phyloP scores from a whole-genome alignment of 2,888 invertebrate genomes.

The Oscheius sp. region DNA sequence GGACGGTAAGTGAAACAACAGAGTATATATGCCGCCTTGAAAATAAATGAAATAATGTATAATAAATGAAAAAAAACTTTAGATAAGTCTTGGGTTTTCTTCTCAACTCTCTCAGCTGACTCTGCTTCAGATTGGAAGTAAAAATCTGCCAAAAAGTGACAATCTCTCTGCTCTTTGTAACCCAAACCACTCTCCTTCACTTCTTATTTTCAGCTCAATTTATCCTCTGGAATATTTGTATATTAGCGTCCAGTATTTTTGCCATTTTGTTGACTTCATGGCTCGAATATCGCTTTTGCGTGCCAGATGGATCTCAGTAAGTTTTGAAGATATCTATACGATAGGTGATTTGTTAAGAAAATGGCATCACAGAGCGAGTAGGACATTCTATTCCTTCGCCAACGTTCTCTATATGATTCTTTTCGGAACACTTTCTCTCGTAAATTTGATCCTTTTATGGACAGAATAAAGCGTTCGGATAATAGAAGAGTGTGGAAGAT shows the following conservation, averaged over 20 bases:
- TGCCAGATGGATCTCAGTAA: constrained; percentile 3
- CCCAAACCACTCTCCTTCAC: neutral
- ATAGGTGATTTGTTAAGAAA: neutral
- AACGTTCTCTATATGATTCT: neutral
- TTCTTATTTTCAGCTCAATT: neutral
- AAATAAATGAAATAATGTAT: no score
- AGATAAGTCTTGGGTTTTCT: constrained; percentile 12
- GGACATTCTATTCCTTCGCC: neutral
- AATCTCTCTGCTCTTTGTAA: neutral
- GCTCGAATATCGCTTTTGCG: constrained; percentile 3
- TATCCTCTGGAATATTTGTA: constrained; percentile 6
- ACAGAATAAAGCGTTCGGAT: neutral
- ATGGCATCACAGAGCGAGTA: neutral
- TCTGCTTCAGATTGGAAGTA: constrained; percentile 9
- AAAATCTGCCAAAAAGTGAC: constrained; percentile 1
- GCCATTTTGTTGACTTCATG: constrained; percentile 4
- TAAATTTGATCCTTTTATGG: neutral
- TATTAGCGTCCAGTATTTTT: constrained; percentile 7
- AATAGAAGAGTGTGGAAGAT: neutral
- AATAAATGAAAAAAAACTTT: neutral
- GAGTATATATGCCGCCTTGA: no score
- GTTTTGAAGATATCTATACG: neutral
- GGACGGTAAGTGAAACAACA: neutral
- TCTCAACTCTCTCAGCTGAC: constrained; percentile 8
- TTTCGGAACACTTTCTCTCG: neutral